Evolutionary conservation across 2,113 vertebrate genomes (phyloP).

Genomic region (Etheostoma cragini): DNA sequence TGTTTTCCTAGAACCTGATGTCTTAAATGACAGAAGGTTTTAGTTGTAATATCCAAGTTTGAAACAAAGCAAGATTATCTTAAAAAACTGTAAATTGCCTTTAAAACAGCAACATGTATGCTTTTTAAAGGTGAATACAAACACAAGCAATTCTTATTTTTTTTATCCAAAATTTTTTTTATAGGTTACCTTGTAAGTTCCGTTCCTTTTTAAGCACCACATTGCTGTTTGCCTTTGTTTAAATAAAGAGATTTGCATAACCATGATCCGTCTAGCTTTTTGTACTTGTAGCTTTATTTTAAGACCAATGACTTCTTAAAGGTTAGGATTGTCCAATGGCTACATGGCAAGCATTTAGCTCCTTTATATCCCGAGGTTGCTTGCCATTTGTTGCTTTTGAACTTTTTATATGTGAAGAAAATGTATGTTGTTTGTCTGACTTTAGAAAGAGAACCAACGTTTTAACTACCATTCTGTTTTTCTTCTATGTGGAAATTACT

Average conservation of each 20-base stretch:
- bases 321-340: constrained; percentile 35
- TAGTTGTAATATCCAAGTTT: not conserved
- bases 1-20: not conserved
- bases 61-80: not conserved
- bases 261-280: constrained; percentile 12
- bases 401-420: not conserved
- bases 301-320: constrained; percentile 19
- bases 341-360: constrained; percentile 9
- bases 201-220: not conserved
- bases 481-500: constrained; percentile 26
- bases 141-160: not conserved
- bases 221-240: constrained; percentile 1
- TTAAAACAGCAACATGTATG: not conserved
- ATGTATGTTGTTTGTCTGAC: constrained; percentile 4
- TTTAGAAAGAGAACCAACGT: not conserved
- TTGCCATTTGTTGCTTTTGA: constrained; percentile 36
- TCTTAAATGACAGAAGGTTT: constrained; percentile 1
- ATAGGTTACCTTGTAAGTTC: not conserved
- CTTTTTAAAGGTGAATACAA: not conserved
- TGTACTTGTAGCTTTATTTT: constrained; percentile 24
- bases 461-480: not conserved
- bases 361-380: constrained; percentile 15
- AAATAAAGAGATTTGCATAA: constrained; percentile 29
- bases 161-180: no score
- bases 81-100: not conserved